Conservation (phyloP, 23 tunicate species). For the Phallusia fumigata region DNA sequence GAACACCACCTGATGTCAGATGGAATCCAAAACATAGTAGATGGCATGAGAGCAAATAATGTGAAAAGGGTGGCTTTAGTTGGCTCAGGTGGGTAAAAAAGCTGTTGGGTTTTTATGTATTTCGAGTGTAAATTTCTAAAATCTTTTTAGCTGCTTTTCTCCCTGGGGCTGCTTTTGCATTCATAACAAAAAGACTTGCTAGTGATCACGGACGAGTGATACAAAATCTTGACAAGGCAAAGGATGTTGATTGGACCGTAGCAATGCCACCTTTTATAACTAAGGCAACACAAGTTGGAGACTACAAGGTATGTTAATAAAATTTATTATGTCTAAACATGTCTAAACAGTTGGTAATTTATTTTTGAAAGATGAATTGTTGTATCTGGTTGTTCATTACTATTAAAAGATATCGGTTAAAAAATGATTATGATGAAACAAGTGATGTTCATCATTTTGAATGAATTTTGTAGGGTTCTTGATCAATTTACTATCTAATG, state of each 20-base stretch:
- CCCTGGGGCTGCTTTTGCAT: background rate
- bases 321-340: background rate
- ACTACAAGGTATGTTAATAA: background rate
- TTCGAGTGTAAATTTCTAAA: background rate
- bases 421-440: background rate
- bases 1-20: constrained; percentile 57
- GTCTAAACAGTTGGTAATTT: too few species aligned
- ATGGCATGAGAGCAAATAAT: constrained; percentile 69
- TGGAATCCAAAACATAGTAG: constrained; percentile 54
- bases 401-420: background rate
- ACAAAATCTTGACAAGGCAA: constrained; percentile 31
- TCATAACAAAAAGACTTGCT: constrained; percentile 24
- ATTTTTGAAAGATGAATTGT: too few species aligned
- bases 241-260: constrained; percentile 66
- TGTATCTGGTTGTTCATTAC: background rate
- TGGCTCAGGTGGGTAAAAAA: constrained; percentile 57
- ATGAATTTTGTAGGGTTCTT: too few species aligned
- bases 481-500: too few species aligned
- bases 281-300: background rate
- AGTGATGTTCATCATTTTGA: background rate
- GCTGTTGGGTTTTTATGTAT: background rate
- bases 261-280: constrained; percentile 56
- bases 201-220: constrained; percentile 66
- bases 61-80: constrained; percentile 46
- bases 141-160: background rate